Conservation (phyloP, 2,888 invertebrate genomes). For the Apodemia duryi region DNA sequence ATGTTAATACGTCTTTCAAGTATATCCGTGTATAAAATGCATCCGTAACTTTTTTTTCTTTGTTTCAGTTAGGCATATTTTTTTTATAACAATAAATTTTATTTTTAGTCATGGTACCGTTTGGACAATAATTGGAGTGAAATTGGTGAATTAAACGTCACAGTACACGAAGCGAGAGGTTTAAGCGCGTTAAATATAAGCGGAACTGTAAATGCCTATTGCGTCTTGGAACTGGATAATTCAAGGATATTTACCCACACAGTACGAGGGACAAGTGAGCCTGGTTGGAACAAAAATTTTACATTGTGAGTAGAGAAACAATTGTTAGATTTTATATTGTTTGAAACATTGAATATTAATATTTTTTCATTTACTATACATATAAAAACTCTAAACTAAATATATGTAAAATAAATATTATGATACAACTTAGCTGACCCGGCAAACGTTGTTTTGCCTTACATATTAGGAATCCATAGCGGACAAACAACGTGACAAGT, state of each 20-base stretch:
- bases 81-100: background rate
- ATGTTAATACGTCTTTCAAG: no score
- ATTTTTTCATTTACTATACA: no score
- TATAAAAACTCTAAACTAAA: no score
- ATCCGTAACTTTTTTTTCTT: no score
- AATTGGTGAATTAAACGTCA: slow-evolving; percentile 64
- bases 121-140: slow-evolving; percentile 54
- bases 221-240: slow-evolving; percentile 66
- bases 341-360: no score
- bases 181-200: slow-evolving; percentile 53
- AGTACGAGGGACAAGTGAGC: slow-evolving; percentile 53
- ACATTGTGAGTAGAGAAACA: slow-evolving; percentile 55
- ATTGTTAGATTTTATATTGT: background rate
- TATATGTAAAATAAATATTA: no score
- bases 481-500: no score
- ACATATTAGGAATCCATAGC: no score
- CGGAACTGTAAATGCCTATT: slow-evolving; percentile 62
- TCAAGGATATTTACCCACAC: slow-evolving; percentile 66
- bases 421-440: no score
- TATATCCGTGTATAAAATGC: no score
- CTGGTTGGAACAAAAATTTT: slow-evolving; percentile 63
- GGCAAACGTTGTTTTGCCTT: no score
- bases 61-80: no score
- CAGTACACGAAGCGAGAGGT: slow-evolving; percentile 59
- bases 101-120: slow-evolving; percentile 59